Conservation (phyloP, 2,888 invertebrate species). For the Caenorhabditis sinica region DNA sequence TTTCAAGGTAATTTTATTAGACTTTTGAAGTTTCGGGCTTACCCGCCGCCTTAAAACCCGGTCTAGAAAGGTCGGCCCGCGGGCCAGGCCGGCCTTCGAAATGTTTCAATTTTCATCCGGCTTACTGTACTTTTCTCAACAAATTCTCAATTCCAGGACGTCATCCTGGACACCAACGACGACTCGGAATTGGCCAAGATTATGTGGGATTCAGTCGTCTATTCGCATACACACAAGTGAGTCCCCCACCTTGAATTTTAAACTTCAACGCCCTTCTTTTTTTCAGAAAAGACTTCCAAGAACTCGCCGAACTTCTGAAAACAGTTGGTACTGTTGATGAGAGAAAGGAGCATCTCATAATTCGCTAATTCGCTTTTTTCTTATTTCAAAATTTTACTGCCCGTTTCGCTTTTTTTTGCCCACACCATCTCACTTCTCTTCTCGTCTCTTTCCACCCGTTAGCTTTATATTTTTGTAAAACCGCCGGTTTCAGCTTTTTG, state of each 20-base stretch:
- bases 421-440: background rate
- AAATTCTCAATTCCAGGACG: slow-evolving; percentile 67
- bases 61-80: too few relatives aligned
- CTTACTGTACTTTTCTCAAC: too few relatives aligned
- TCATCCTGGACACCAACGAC: slow-evolving; percentile 80
- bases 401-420: background rate
- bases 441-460: background rate
- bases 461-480: slow-evolving; percentile 13
- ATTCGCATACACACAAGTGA: slow-evolving; percentile 75
- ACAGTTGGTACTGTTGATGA: slow-evolving; percentile 69
- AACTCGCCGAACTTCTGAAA: slow-evolving; percentile 70
- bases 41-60: too few relatives aligned
- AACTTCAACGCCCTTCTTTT: too few relatives aligned
- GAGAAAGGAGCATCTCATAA: slow-evolving; percentile 37
- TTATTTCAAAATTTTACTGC: background rate
- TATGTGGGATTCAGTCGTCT: slow-evolving; percentile 82
- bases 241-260: too few relatives aligned
- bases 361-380: slow-evolving; percentile 30
- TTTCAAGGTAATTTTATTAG: slow-evolving; percentile 85
- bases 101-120: too few relatives aligned
- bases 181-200: slow-evolving; percentile 79
- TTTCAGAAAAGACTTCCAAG: slow-evolving; percentile 73
- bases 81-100: too few relatives aligned
- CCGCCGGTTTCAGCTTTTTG: background rate
- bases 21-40: too few relatives aligned